These are phyloP conservation scores for Hystrix brachyura DNA, from an alignment of 2,113 vertebrate genomes.

Conservation along the genomic window DNA sequence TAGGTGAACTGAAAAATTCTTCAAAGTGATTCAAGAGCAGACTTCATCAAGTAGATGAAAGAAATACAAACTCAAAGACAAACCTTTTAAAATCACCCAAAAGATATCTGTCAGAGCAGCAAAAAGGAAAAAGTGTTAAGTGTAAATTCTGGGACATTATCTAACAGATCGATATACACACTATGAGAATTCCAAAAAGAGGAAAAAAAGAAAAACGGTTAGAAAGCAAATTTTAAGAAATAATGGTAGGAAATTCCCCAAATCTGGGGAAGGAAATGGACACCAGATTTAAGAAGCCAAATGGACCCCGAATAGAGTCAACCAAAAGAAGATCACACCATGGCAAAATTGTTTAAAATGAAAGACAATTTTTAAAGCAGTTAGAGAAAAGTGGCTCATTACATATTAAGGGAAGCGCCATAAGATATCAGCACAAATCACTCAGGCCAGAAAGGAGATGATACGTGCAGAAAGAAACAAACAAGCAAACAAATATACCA, in stretches of 20 bases:
- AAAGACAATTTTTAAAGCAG: neutral
- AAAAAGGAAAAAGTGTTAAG: neutral
- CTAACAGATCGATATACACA: neutral
- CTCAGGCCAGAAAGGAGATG: neutral
- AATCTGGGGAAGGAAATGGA: neutral
- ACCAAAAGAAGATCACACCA: neutral
- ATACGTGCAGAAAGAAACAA: neutral
- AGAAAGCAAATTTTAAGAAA: neutral
- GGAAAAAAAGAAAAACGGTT: neutral
- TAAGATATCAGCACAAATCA: neutral
- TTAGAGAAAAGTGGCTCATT: neutral
- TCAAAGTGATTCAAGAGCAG: neutral
- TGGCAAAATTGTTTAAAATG: neutral
- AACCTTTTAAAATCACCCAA: neutral
- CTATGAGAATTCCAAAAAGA: neutral
- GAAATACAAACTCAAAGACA: neutral
- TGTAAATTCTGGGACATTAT: neutral
- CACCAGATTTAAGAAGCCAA: neutral
- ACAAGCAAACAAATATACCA: neutral
- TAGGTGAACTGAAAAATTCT: neutral
- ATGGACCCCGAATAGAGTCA: neutral
- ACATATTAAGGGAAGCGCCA: neutral
- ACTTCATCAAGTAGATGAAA: neutral
- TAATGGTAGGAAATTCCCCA: neutral
- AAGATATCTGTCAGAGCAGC: neutral